Evolutionary conservation across 2,888 invertebrate species (phyloP).

Genomic region (Brassicogethes aeneus): DNA sequence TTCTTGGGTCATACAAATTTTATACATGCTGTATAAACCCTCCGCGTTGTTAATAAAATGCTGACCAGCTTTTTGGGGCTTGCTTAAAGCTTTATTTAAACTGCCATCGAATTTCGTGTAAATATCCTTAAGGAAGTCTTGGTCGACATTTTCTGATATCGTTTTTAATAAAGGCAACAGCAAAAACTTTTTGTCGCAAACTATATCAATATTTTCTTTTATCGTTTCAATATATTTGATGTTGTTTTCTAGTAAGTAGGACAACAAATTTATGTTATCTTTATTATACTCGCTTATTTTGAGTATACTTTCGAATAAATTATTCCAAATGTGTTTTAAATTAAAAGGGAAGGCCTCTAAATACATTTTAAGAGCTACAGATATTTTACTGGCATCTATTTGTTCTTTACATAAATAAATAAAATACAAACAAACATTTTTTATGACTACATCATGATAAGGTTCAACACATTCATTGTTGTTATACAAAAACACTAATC

Average conservation of each 20-base stretch:
- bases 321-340: constrained; percentile 42
- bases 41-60: constrained; percentile 52
- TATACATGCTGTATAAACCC: constrained; percentile 51
- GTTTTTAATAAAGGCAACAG: constrained; percentile 53
- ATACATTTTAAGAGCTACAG: constrained; percentile 47
- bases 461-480: constrained; percentile 11
- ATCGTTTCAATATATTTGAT: constrained; percentile 42
- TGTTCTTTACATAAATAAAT: constrained; percentile 15
- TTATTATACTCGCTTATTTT: constrained; percentile 46
- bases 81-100: constrained; percentile 54
- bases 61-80: constrained; percentile 60
- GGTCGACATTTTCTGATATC: constrained; percentile 40
- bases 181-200: constrained; percentile 51
- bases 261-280: constrained; percentile 49
- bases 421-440: constrained; percentile 18
- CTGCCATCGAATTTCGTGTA: constrained; percentile 53
- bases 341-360: constrained; percentile 53
- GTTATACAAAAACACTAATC: constrained; percentile 7
- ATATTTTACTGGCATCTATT: constrained; percentile 43
- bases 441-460: constrained; percentile 16
- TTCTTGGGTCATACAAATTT: constrained; percentile 49
- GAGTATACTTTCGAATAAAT: constrained; percentile 48
- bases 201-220: constrained; percentile 42
- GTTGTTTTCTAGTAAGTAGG: constrained; percentile 49
- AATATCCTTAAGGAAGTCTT: constrained; percentile 43